Percentiles rank a stretch among this genome's conserved stretches.
phyloP scores from a whole-genome alignment of 2,113 vertebrate genomes.

The Gracilinanus agilis region DNA sequence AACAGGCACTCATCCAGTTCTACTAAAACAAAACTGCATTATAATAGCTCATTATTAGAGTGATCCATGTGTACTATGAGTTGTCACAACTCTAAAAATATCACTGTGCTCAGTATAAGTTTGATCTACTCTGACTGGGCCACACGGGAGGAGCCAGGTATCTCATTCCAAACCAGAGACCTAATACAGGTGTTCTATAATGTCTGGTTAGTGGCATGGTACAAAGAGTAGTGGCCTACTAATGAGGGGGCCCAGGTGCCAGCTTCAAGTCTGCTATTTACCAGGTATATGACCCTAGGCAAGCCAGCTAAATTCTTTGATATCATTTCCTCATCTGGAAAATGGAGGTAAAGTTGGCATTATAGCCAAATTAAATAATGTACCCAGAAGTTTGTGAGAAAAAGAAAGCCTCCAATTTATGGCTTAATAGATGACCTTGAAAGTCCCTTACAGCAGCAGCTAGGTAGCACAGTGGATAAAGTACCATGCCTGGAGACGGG shows the following conservation, averaged over 20 bases:
- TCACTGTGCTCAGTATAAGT: neutral
- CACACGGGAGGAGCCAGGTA: neutral
- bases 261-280: neutral
- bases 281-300: neutral
- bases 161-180: neutral
- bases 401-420: neutral
- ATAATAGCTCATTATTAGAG: neutral
- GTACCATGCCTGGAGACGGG: too few relatives aligned
- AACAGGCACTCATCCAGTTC: neutral
- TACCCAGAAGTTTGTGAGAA: neutral
- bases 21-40: neutral
- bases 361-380: neutral
- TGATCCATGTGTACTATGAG: neutral
- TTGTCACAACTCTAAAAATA: neutral
- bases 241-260: neutral
- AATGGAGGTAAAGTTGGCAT: neutral
- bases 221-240: neutral
- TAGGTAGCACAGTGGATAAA: too few relatives aligned
- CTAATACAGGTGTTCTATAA: neutral
- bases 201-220: neutral
- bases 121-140: neutral
- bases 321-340: neutral
- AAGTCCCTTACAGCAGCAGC: neutral
- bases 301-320: neutral
- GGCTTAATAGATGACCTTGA: neutral